These are phyloP conservation scores for Euclidia mi DNA, from an alignment of 2,888 invertebrate species.

Conservation along the genomic window DNA sequence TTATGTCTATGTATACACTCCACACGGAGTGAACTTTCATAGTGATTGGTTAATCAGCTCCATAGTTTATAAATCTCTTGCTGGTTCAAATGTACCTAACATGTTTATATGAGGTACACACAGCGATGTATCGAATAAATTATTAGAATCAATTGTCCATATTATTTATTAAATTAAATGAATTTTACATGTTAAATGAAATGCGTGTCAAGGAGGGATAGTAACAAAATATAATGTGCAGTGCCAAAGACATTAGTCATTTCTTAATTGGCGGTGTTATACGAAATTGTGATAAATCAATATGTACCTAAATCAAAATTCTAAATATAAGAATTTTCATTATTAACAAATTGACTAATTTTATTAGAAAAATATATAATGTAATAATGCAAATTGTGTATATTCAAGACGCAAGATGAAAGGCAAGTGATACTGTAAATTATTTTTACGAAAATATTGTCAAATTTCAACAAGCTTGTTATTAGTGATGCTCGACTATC, in stretches of 20 bases:
- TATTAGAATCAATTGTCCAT: too few species aligned
- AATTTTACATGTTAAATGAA: slow-evolving; percentile 2
- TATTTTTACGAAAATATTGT: background rate
- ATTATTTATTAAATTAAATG: slow-evolving; percentile 11
- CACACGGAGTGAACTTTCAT: too few species aligned
- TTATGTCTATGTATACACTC: too few species aligned
- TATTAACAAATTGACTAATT: slow-evolving; percentile 31
- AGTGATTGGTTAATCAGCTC: too few species aligned
- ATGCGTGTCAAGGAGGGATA: slow-evolving; percentile 2
- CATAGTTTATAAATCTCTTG: too few species aligned
- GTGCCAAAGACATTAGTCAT: slow-evolving; percentile 61
- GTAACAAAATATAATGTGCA: slow-evolving; percentile 29
- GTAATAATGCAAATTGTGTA: background rate
- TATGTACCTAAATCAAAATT: slow-evolving; percentile 59
- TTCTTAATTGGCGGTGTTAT: slow-evolving; percentile 51
- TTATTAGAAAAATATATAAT: slow-evolving; percentile 42
- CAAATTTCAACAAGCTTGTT: background rate
- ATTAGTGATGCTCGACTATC: too few species aligned
- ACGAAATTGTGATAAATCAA: slow-evolving; percentile 62
- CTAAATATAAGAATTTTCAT: slow-evolving; percentile 29
- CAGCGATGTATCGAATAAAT: too few species aligned
- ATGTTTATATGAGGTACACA: too few species aligned
- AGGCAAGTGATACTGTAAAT: too few species aligned
- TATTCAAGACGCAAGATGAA: too few species aligned
- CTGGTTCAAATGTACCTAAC: too few species aligned